Conservation (phyloP, 2,797 vertebrate species). For the Acropternis orthonyx region DNA sequence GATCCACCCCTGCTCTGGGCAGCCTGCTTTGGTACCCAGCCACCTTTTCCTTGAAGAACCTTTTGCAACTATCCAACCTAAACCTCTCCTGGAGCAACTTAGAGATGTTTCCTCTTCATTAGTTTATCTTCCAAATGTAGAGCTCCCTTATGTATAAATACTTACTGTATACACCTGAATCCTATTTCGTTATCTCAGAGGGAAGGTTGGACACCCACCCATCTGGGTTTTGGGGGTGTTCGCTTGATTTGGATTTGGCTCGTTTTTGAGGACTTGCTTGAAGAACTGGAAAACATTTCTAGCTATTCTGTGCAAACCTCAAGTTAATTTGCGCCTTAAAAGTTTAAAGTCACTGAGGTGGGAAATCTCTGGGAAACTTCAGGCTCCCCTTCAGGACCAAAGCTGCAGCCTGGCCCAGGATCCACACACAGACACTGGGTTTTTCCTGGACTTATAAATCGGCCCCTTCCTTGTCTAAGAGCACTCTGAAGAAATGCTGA, state of each 20-base stretch:
- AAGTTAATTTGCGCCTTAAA: background rate
- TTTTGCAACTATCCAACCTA: background rate
- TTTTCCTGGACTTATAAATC: background rate
- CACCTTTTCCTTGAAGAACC: too few relatives aligned
- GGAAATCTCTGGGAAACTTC: background rate
- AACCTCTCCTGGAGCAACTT: background rate
- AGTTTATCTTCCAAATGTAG: background rate
- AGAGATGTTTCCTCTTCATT: background rate
- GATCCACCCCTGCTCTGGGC: background rate
- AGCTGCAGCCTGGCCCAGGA: background rate
- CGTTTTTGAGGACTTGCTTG: background rate
- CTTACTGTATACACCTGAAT: background rate
- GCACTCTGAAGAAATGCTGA: background rate
- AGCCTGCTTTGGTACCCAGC: background rate
- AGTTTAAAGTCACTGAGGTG: background rate
- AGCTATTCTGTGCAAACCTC: background rate
- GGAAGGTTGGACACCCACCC: background rate
- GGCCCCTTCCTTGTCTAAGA: background rate
- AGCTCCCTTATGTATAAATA: background rate
- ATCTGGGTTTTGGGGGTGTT: background rate
- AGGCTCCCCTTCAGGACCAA: fast-evolving
- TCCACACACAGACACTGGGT: background rate
- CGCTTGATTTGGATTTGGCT: background rate
- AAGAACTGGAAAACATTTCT: background rate
- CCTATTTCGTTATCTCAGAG: background rate